phyloP scores from a whole-genome alignment of 2,113 vertebrate genomes.

The Cranoglanis bouderius region DNA sequence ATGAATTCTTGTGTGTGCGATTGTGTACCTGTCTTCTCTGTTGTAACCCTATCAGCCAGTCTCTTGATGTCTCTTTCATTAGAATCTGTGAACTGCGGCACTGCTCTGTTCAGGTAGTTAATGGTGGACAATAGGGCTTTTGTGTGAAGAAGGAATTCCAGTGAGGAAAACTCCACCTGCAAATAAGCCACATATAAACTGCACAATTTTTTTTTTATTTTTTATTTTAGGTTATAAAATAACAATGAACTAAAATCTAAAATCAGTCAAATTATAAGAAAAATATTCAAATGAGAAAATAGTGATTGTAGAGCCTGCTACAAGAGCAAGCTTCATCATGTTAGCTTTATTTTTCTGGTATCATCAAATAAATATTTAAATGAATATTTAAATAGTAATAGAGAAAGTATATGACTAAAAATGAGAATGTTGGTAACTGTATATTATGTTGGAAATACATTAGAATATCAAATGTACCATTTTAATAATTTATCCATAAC shows the following conservation, averaged over 20 bases:
- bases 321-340: not conserved
- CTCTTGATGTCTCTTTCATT: constrained; percentile 56
- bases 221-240: not conserved
- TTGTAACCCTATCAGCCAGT: constrained; percentile 60
- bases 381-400: not conserved
- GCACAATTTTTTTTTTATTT: no score
- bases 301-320: not conserved
- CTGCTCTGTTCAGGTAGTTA: constrained; percentile 77
- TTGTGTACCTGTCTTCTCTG: constrained; percentile 74
- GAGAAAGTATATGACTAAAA: not conserved
- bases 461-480: not conserved
- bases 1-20: not conserved
- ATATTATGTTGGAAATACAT: not conserved
- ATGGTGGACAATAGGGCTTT: constrained; percentile 87
- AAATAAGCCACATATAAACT: not conserved
- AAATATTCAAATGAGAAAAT: not conserved
- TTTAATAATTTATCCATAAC: not conserved
- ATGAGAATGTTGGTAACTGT: not conserved
- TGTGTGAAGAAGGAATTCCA: constrained; percentile 88
- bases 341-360: not conserved
- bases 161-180: constrained; percentile 91
- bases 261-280: not conserved
- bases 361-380: not conserved
- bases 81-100: constrained; percentile 63
- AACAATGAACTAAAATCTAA: not conserved